Evolutionary conservation across 1,140 invertebrate genomes (phyloP).

Genomic region (Listronotus oregonensis): DNA sequence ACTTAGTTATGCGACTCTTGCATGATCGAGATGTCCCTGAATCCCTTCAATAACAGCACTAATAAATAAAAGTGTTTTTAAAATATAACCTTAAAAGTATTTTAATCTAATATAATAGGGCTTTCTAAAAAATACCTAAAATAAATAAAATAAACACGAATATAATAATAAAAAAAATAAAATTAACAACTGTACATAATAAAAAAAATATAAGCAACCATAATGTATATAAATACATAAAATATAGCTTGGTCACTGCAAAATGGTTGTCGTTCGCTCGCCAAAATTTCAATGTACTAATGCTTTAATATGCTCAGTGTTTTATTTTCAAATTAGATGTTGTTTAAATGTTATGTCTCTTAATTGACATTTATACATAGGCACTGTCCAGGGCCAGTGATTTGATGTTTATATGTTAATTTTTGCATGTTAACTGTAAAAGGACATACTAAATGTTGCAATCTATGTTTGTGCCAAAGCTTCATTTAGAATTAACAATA

Average conservation of each 20-base stretch:
- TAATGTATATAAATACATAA: not conserved
- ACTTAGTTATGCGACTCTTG: conserved; percentile 53
- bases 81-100: conserved; percentile 13
- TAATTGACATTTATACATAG: not conserved
- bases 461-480: conserved; percentile 1
- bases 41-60: conserved; percentile 54
- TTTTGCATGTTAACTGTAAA: conserved; percentile 20
- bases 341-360: conserved; percentile 6
- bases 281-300: conserved; percentile 22
- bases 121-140: not conserved
- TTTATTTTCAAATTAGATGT: conserved; percentile 27
- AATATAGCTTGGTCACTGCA: conserved; percentile 42
- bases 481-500: not conserved
- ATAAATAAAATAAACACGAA: conserved; percentile 3
- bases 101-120: too few relatives aligned
- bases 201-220: conserved; percentile 16
- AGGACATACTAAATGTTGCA: conserved; percentile 6
- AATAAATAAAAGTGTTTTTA: conserved; percentile 31
- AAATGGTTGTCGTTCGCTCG: conserved; percentile 17
- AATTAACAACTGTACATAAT: conserved; percentile 13
- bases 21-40: conserved; percentile 53
- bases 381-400: conserved; percentile 1
- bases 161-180: conserved; percentile 20
- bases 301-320: conserved; percentile 26
- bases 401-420: conserved; percentile 16